A percentile compares a stretch with the other conserved stretches of the same genome.
phyloP scores from a whole-genome alignment of 2,888 invertebrate species.

The Brenthis hecate region DNA sequence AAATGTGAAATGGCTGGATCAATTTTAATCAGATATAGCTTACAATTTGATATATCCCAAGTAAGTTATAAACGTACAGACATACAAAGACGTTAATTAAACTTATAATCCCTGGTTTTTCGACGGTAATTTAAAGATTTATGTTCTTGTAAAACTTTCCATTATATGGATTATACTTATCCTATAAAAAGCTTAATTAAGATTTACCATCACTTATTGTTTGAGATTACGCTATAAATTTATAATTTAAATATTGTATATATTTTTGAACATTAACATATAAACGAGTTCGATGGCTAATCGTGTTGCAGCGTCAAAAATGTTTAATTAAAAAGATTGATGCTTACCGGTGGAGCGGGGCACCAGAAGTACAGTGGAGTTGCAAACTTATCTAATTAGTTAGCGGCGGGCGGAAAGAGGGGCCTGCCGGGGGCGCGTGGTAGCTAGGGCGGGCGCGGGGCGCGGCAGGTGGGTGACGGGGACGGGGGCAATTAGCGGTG shows the following conservation, averaged over 20 bases:
- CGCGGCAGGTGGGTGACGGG: slow-evolving; percentile 44
- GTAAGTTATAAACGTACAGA: no score
- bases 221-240: background rate
- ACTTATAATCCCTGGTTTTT: no score
- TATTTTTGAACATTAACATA: slow-evolving; percentile 25
- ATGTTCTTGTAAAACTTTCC: no score
- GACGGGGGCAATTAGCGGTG: slow-evolving; percentile 79
- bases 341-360: slow-evolving; percentile 76
- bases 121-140: no score
- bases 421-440: slow-evolving; percentile 39
- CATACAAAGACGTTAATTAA: no score
- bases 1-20: no score
- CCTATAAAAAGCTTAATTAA: no score
- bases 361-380: slow-evolving; percentile 80
- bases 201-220: no score
- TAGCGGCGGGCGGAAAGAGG: slow-evolving; percentile 54
- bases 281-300: slow-evolving; percentile 75
- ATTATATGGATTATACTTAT: no score
- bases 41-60: no score
- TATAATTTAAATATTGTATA: slow-evolving; percentile 10
- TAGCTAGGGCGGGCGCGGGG: slow-evolving; percentile 43
- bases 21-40: no score
- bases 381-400: slow-evolving; percentile 83
- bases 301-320: slow-evolving; percentile 78
- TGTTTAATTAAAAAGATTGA: slow-evolving; percentile 83